Conservation (phyloP, 2,888 invertebrate species). For the Protonemura montana region DNA sequence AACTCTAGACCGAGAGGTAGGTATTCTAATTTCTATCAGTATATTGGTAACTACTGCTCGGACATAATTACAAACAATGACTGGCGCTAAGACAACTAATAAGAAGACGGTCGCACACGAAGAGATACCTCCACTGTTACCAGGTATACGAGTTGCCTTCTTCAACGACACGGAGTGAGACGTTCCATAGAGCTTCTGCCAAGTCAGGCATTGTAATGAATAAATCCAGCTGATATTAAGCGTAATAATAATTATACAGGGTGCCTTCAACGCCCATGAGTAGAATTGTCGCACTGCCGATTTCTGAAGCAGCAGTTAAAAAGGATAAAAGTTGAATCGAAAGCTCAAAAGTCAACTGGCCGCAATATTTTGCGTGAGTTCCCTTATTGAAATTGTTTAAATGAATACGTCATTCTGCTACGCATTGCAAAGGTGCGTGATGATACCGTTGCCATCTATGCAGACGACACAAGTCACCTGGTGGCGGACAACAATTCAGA, state of each 20-base stretch:
- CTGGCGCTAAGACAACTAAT: conserved; percentile 23
- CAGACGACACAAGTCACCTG: no score
- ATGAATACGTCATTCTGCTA: neutral
- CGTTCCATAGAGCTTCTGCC: neutral
- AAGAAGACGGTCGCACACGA: neutral
- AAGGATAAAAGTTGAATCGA: neutral
- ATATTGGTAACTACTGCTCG: neutral
- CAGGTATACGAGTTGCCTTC: neutral
- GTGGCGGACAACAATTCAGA: no score
- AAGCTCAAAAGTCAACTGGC: neutral
- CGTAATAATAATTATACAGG: conserved; percentile 7
- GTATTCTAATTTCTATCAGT: conserved; percentile 5
- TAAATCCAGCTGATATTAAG: neutral
- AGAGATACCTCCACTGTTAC: neutral
- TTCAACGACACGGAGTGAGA: neutral
- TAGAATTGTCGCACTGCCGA: neutral
- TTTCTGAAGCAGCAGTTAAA: neutral
- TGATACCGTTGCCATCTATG: no score
- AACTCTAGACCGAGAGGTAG: neutral
- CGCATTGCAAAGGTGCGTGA: neutral
- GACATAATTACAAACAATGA: conserved; percentile 35
- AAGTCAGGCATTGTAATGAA: conserved; percentile 7
- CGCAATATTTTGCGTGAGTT: neutral
- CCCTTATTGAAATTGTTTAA: neutral
- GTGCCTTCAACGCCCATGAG: neutral